These are phyloP conservation scores for Epinephelus malabaricus DNA, from an alignment of 2,797 vertebrate species.

Conservation along the genomic window DNA sequence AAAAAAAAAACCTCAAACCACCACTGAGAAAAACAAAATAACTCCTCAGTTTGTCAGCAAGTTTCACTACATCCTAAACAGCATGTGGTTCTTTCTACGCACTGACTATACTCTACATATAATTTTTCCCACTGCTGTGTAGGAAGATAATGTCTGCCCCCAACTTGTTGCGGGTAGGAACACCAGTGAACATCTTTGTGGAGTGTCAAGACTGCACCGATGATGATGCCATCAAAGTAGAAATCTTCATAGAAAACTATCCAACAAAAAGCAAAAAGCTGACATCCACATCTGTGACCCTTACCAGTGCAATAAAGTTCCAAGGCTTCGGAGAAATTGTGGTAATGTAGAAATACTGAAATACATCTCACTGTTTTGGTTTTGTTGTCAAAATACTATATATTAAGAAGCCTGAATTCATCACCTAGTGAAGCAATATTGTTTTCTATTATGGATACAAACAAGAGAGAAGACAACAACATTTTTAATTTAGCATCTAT, in stretches of 20 bases:
- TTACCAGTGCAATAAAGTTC: constrained; percentile 37
- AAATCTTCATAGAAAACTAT: constrained; percentile 35
- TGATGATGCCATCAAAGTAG: not conserved
- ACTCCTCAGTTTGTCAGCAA: not conserved
- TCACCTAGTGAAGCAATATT: not conserved
- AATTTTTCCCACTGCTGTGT: not conserved
- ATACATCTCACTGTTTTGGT: not conserved
- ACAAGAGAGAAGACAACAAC: not conserved
- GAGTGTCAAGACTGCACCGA: constrained; percentile 72
- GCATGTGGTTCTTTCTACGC: not conserved
- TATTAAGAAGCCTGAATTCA: not conserved
- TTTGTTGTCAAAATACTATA: not conserved
- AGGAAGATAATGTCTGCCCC: constrained; percentile 77
- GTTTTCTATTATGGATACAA: not conserved
- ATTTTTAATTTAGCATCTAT: not conserved
- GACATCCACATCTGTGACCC: not conserved
- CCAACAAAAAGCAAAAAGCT: constrained; percentile 37
- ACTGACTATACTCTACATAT: not conserved
- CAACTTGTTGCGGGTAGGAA: constrained; percentile 72
- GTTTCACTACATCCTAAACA: not conserved
- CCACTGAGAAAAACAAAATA: not conserved
- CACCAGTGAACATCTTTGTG: constrained; percentile 73
- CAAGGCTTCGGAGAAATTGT: constrained; percentile 57
- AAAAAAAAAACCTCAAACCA: not conserved
- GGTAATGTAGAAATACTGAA: constrained; percentile 48